Evolutionary conservation across 1,140 invertebrate genomes (phyloP), one percentile per base, ranked within the genome.

Genomic region (Magallana ariakensis): DNA sequence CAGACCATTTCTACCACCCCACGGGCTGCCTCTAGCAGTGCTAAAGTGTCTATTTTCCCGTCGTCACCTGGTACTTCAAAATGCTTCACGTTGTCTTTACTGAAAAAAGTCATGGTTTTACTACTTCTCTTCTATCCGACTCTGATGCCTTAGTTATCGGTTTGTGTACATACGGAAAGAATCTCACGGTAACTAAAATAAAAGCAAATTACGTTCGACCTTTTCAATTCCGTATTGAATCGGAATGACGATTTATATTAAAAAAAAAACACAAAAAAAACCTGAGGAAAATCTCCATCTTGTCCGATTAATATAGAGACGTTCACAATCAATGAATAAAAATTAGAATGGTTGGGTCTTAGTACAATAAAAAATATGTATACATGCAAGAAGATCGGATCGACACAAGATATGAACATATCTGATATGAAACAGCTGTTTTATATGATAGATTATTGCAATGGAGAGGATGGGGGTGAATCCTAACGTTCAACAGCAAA

Each of bases 81-180:
- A 26, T 75, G 66, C 22, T 75, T 75, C 33, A 75, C 66, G 22
- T 75, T 75, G 66, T 75, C 66, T 75, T 75, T 22, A 10, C 66
- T 75, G 66, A 75, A 75, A 75, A 75, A 75, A 2, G 66, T 75
- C 66, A 75, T 75, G 19, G 10, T 75, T 75, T 26, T n/a, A n/a
- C n/a, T n/a, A n/a, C n/a, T n/a, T 16, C 58, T 19, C 33, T 46
- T 46, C 33, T 26, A 22, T 11, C 22, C n/a, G n/a, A n/a, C n/a
- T n/a, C n/a, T n/a, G n/a, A 13, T 75, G 66, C 66, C 9, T 75
- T 26, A 13, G 22, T 10, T 26, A 26, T 75, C 66, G 19, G 66
- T 75, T 75, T 75, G 66, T 75, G 4, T 33, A 75, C 22, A 75
- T 26, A 22, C 66, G 66, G 66, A 75, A 75, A 26, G 13, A 26